Conservation (phyloP, 2,113 vertebrate species). For the Laticauda colubrina region DNA sequence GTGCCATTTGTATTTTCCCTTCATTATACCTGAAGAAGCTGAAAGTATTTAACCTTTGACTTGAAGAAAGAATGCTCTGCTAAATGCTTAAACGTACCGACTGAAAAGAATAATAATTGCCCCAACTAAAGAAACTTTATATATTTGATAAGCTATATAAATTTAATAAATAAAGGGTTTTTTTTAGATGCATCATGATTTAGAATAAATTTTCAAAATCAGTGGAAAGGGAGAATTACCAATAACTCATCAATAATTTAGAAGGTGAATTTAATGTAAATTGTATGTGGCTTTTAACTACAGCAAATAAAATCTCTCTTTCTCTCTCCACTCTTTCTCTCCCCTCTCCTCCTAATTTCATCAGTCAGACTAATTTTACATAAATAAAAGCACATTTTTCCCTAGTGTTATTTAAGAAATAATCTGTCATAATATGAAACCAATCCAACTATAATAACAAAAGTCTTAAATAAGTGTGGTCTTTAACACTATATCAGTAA, state of each 20-base stretch:
- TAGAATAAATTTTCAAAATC: constrained; percentile 52
- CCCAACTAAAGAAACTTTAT: constrained; percentile 59
- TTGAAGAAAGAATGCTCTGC: neutral
- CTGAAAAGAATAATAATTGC: neutral
- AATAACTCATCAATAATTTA: constrained; percentile 69
- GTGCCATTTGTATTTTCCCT: neutral
- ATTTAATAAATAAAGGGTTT: constrained; percentile 55
- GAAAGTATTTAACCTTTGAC: neutral
- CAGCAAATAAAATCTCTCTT: constrained; percentile 54
- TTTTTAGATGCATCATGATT: neutral
- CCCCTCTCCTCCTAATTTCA: constrained; percentile 47
- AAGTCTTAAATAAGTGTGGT: neutral
- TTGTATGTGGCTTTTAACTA: constrained; percentile 62
- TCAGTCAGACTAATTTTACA: constrained; percentile 65
- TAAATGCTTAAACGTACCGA: neutral
- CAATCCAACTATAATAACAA: neutral
- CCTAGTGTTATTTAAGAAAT: constrained; percentile 49
- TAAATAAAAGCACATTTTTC: constrained; percentile 54
- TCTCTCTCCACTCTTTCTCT: constrained; percentile 18
- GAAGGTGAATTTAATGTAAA: constrained; percentile 67
- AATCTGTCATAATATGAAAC: constrained; percentile 19
- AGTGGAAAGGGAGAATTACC: constrained; percentile 56
- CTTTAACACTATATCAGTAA: neutral
- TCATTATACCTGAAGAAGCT: neutral
- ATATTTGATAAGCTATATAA: constrained; percentile 7